These are phyloP conservation scores for Clivina fossor DNA, from an alignment of 2,888 invertebrate species.

Conservation along the genomic window DNA sequence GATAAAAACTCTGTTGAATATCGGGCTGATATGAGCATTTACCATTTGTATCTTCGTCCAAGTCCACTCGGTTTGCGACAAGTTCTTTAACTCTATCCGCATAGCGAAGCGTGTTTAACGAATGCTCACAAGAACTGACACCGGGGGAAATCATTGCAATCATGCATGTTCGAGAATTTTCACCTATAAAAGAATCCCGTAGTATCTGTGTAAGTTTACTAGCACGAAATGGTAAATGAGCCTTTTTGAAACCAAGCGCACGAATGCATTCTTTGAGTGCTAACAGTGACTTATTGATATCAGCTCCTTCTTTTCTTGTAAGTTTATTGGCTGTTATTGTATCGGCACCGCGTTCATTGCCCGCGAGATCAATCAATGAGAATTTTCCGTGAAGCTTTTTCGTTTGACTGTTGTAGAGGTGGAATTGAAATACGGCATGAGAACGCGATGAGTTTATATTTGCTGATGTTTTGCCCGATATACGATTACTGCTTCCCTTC, in stretches of 20 bases:
- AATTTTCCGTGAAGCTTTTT: slow-evolving; percentile 93
- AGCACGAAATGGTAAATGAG: slow-evolving; percentile 95
- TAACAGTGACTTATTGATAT: slow-evolving; percentile 93
- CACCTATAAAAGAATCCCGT: slow-evolving; percentile 97
- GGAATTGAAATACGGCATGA: slow-evolving; percentile 98
- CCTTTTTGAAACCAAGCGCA: slow-evolving; percentile 91
- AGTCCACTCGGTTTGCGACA: slow-evolving; percentile 52
- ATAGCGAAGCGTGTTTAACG: slow-evolving; percentile 95
- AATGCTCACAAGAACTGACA: slow-evolving; percentile 94
- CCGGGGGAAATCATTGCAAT: slow-evolving; percentile 99
- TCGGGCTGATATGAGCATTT: too few relatives aligned
- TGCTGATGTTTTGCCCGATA: slow-evolving; percentile 96
- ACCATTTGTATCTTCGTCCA: background rate
- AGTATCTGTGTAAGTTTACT: slow-evolving; percentile 95
- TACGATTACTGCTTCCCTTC: slow-evolving; percentile 84
- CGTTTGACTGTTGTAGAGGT: slow-evolving; percentile 73
- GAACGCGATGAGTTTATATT: slow-evolving; percentile 98
- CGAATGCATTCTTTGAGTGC: slow-evolving; percentile 98
- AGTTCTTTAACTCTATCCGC: slow-evolving; percentile 97
- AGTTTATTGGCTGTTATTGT: slow-evolving; percentile 94
- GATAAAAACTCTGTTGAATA: too few relatives aligned
- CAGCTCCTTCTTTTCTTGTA: slow-evolving; percentile 91
- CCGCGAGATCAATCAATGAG: slow-evolving; percentile 95
- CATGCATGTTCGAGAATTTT: slow-evolving; percentile 99
- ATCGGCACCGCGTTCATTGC: slow-evolving; percentile 99